Base-by-base conservation (phyloP, 2,113 vertebrate species). In the Anthoscopus minutus region DNA sequence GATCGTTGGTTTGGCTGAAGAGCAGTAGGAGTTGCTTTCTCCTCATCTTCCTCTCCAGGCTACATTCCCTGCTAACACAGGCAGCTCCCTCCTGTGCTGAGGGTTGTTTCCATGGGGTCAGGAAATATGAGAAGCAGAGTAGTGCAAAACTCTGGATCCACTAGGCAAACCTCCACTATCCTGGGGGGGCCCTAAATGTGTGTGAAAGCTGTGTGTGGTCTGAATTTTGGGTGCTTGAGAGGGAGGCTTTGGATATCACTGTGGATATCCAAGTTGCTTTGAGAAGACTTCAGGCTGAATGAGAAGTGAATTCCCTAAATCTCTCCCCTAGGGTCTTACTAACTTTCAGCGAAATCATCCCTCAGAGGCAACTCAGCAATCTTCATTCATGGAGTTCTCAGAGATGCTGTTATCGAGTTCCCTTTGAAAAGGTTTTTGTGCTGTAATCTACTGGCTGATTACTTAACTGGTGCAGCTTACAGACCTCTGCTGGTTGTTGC, bases 221-320 rank as follows among this genome's bases (percentile, higher is more conserved):
- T 94, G 81, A 72, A 50, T 85, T 85, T 76, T 93, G 82, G 57
- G 91, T 88, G 61, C 91, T 72, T 79, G 57, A 64, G 66, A 38
- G 42, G 65, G 20, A 89, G 37, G 48, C 40, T 89, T 87, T 81
- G 65, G 64, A 17, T 84, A 70, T 84, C 0, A 0, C 33, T 28
- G 18, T 66, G 60, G 66, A 33, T 93, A 74, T 65, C 50, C 69
- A 89, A 84, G 64, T 45, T 66, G 25, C 79, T 93, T 60, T 76
- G 48, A 71, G 74, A 85, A 92, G 33, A 64, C 62, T 81, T 85
- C 33, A 60, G 74, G 44, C 50, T 94, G 66, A 92, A 88, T 79
- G 70, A 88, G 48, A 92, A 93, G 48, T 71, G 56, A 85, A 67
- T 87, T 89, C 81, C 86, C 82, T 85, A 92, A 93, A 76, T 79